Conservation (phyloP, 2,797 vertebrate genomes). For the Pangasius mekongensis region DNA sequence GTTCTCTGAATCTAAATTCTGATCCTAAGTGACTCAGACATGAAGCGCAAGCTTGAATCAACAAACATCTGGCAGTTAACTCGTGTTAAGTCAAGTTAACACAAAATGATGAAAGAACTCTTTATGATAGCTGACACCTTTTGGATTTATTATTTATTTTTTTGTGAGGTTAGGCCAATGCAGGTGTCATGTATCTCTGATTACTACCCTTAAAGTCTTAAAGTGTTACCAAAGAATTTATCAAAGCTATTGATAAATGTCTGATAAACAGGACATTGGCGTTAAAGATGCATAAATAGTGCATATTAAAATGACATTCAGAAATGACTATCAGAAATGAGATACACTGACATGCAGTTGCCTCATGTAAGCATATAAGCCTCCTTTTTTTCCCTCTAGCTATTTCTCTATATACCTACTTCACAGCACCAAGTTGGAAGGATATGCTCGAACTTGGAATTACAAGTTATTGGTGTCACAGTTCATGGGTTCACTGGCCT, state of each 20-base stretch:
- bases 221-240: not conserved
- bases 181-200: not conserved
- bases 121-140: not conserved
- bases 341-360: not conserved
- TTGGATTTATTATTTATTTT: not conserved
- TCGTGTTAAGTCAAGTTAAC: not conserved
- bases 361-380: not conserved
- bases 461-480: not conserved
- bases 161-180: not conserved
- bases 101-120: not conserved
- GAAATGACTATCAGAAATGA: not conserved
- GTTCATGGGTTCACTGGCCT: too few species aligned
- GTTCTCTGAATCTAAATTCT: not conserved
- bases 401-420: not conserved
- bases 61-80: not conserved
- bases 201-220: not conserved
- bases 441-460: not conserved
- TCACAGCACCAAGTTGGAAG: not conserved
- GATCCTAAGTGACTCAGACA: not conserved
- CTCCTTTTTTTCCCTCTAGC: not conserved
- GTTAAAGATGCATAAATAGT: not conserved
- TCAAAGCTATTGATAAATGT: not conserved
- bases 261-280: not conserved
- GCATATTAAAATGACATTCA: not conserved
- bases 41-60: not conserved